These are phyloP conservation scores for Microtus obscurus DNA, from an alignment of 2,797 vertebrate genomes.

Conservation along the genomic window DNA sequence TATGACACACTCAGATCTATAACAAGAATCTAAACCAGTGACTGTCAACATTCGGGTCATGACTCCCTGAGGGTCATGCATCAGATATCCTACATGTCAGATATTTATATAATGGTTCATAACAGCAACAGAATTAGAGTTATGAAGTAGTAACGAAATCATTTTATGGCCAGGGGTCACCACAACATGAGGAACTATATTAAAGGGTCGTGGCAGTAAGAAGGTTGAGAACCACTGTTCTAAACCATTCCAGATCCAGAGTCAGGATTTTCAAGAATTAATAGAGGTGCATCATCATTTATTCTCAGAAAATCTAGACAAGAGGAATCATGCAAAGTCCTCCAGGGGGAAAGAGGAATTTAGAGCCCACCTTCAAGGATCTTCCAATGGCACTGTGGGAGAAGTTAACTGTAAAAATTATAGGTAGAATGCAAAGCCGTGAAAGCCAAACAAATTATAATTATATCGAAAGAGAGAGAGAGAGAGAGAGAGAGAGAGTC, in stretches of 20 bases:
- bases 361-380: not conserved
- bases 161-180: not conserved
- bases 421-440: not conserved
- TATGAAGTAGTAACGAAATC: not conserved
- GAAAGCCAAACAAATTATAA: slow-evolving; percentile 9
- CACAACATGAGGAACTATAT: not conserved
- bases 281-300: not conserved
- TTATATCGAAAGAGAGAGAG: too few species aligned
- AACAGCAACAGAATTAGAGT: not conserved
- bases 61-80: not conserved
- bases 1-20: not conserved
- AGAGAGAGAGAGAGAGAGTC: too few species aligned
- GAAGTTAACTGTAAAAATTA: not conserved
- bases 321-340: not conserved
- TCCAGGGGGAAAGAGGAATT: slow-evolving; percentile 27
- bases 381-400: not conserved
- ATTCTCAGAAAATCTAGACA: not conserved
- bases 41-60: not conserved
- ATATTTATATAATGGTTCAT: not conserved
- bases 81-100: not conserved
- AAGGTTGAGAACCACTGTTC: not conserved
- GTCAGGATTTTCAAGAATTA: not conserved
- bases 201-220: not conserved
- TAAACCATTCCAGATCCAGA: not conserved
- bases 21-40: not conserved